Base-by-base conservation (phyloP, 2,888 invertebrate species). In the Agrochola lota region DNA sequence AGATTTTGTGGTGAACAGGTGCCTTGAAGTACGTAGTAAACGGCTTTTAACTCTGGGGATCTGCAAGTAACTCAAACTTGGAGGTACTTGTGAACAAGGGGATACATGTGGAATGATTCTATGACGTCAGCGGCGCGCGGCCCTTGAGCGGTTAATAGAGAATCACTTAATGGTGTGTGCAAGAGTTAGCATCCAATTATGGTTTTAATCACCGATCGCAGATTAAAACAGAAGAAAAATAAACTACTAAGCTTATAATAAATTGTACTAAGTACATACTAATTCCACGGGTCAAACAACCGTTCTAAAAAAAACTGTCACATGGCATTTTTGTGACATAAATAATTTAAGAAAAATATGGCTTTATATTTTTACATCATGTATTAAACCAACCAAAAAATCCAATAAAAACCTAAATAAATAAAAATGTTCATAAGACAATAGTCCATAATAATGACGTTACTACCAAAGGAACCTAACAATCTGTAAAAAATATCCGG, bases 271-370 rank as follows among this genome's bases (percentile, higher is more conserved):
- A 64, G n/a, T 17, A 66, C 64, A 26, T 66, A 43, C 43, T 43
- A 66, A 43, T 64, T 62, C 63, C 66, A 46, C 2, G 23, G 8
- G 26, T 2, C 12, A 17, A 30, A 71, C 52, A 57, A 30, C 7
- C 8, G 46, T 71, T 62, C 49, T 17, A 59, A 64, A 26, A 68
- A 63, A 40, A 3, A 26, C 17, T 80, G 70, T 60, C 63, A 71
- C 23, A 59, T 68, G 73, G 55, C 76, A 76, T 55, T 60, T 35
- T 60, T 49, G 60, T 83, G 78, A 74, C 68, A 23, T 20, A 72
- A 23, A 49, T 30, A 60, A 71, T n/a, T 30, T 11, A 63, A 35
- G 52, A 84, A 74, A 84, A 84, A 71, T 68, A 84, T 74, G 74
- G 62, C 59, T 35, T 26, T 72, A 74, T 43, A 55, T 74, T 59